Conservation (phyloP, 2,113 vertebrate species). For the Laticauda laticaudata region DNA sequence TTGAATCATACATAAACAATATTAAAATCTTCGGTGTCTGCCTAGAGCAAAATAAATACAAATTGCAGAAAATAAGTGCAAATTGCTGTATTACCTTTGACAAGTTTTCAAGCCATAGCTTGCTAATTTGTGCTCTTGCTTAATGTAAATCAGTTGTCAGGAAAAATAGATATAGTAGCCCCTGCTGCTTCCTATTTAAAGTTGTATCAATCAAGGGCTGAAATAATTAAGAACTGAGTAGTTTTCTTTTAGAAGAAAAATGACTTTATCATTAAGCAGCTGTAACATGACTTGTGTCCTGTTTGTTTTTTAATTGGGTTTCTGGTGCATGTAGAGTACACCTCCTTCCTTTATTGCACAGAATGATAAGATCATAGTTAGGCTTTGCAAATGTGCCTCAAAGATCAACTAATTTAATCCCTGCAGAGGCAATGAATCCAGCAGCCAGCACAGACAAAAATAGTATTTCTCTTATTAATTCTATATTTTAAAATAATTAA, state of each 20-base stretch:
- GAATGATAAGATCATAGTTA: not conserved
- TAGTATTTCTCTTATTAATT: not conserved
- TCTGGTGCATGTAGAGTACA: not conserved
- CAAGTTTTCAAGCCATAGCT: slow-evolving; percentile 8
- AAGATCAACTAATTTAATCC: not conserved
- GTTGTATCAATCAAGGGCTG: not conserved
- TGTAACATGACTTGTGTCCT: not conserved
- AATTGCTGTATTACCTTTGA: slow-evolving; percentile 4
- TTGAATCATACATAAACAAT: slow-evolving; percentile 17
- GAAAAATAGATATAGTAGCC: slow-evolving; percentile 3
- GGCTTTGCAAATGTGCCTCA: not conserved
- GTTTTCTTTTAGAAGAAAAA: not conserved
- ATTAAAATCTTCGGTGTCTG: not conserved
- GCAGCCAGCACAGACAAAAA: not conserved
- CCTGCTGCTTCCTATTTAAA: not conserved
- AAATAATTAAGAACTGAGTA: slow-evolving; percentile 2
- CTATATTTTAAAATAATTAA: not conserved
- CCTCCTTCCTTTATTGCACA: not conserved
- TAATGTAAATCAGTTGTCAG: not conserved
- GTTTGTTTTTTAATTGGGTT: not conserved
- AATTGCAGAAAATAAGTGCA: slow-evolving; percentile 15
- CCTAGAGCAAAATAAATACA: slow-evolving; percentile 1
- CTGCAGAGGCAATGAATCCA: not conserved
- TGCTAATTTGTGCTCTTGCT: slow-evolving; percentile 20
- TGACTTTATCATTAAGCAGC: not conserved